Percentiles rank a stretch among this genome's conserved stretches.
phyloP scores from a whole-genome alignment of 2,888 invertebrate genomes.

The Cataglyphis rosenhaueri region DNA sequence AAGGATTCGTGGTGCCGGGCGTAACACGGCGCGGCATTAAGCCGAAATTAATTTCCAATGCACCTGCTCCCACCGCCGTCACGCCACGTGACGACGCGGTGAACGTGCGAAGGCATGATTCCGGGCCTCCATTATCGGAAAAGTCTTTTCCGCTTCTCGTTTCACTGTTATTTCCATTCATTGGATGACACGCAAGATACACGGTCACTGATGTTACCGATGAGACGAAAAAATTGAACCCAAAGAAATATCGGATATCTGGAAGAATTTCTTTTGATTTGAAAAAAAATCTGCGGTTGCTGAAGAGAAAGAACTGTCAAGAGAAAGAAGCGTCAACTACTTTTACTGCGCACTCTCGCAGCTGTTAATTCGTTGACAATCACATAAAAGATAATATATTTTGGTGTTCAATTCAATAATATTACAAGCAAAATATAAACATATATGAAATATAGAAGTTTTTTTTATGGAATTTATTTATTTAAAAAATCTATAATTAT shows the following conservation, averaged over 20 bases:
- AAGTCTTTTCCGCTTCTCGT: constrained; percentile 71
- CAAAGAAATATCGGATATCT: constrained; percentile 45
- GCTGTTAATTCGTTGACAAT: not conserved
- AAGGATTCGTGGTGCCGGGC: constrained; percentile 43
- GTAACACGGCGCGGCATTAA: constrained; percentile 59
- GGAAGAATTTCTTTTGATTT: constrained; percentile 37
- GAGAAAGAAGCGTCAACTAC: constrained; percentile 43
- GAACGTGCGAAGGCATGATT: constrained; percentile 56
- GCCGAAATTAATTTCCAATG: constrained; percentile 80
- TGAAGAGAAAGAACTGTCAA: constrained; percentile 47
- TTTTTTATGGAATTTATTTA: not conserved
- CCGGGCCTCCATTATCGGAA: constrained; percentile 77
- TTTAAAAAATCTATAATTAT: not conserved
- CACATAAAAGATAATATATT: not conserved
- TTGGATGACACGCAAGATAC: constrained; percentile 20
- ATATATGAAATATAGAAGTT: not conserved
- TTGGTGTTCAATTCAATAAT: not conserved
- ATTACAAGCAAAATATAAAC: not conserved
- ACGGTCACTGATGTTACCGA: constrained; percentile 50
- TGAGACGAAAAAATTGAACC: constrained; percentile 60
- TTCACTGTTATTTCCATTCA: constrained; percentile 67
- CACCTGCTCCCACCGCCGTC: constrained; percentile 69
- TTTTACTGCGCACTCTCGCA: not conserved
- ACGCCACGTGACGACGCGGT: constrained; percentile 56
- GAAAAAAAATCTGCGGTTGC: constrained; percentile 50